Evolutionary conservation across 2,888 invertebrate genomes (phyloP), one percentile per base, ranked within the genome.

Genomic region (Leptopilina syphax): DNA sequence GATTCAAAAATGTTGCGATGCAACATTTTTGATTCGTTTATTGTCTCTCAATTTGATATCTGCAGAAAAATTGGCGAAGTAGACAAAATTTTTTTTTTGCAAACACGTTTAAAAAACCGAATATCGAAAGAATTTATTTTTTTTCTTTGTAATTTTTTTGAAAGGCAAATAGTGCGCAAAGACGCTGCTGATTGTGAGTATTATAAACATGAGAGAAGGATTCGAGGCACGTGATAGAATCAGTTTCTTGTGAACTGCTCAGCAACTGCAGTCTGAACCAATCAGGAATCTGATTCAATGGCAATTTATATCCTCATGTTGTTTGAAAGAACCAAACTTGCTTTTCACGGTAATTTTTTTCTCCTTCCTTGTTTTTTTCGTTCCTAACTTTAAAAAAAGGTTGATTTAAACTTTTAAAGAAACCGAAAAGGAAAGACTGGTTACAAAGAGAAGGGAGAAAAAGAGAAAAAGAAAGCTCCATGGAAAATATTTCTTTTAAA

Each of bases 221-320:
- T 70, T 70, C 70, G 70, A 70, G 50, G 70, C 70, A 70, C 70
- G 70, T 70, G 70, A 70, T 70, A 70, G 70, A 70, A 70, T 70
- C 70, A 70, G 70, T 70, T 70, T 70, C 70, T 70, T 70, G 70
- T 54, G 70, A 70, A 70, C 24, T 54, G 13, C 70, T 50, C 70
- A 50, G 70, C 70, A 70, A 70, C 24, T 27, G 70, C 13, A 70
- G 70, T 54, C 50, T 70, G 50, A 50, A 70, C 70, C 70, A 70
- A 70, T 70, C 70, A 70, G 70, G 50, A 70, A 70, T 70, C 70
- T 47, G 70, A 70, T 70, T 70, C 70, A 70, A 47, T 70, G 70
- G 70, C 50, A 70, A 70, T 70, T 54, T 70, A 70, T 70, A 70
- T 70, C 50, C 70, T 70, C 70, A 47, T 47, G 70, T 70, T 50